Evolutionary conservation across 1,140 invertebrate genomes (phyloP).

Genomic region (Aphidius ervi): DNA sequence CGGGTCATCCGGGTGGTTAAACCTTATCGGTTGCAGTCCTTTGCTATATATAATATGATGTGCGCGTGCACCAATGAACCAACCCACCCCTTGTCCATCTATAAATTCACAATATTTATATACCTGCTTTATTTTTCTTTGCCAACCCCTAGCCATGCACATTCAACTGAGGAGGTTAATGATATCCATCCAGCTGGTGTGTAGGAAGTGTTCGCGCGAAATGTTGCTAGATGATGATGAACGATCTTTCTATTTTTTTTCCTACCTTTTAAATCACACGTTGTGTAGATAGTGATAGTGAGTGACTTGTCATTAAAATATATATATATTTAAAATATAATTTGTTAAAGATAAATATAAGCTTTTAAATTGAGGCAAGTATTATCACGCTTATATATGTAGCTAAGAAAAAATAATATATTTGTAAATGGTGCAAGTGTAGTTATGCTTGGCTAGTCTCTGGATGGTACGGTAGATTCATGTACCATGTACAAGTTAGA

Average conservation of each 20-base stretch:
- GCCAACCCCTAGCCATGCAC: constrained; percentile 3
- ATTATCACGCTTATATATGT: neutral
- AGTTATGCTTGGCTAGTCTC: constrained; percentile 8
- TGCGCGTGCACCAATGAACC: no score
- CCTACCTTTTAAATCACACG: no score
- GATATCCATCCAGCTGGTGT: constrained; percentile 2
- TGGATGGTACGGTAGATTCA: constrained; percentile 6
- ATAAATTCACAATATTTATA: no score
- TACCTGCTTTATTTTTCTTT: neutral
- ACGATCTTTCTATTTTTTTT: constrained; percentile 3
- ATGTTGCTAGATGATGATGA: constrained; percentile 1
- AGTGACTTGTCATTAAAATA: no score
- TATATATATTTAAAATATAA: no score
- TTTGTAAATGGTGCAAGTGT: neutral
- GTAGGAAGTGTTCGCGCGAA: neutral
- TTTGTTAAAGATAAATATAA: no score
- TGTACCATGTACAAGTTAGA: constrained; percentile 28
- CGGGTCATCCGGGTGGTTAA: constrained; percentile 33
- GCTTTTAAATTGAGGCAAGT: no score
- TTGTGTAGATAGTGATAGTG: no score
- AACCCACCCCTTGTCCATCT: no score
- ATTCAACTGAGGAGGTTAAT: constrained; percentile 1
- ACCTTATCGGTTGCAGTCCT: constrained; percentile 23
- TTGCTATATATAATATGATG: no score
- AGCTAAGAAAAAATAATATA: constrained; percentile 6